Evolutionary conservation across 2,797 vertebrate genomes (phyloP).

Genomic region (Scleropages formosus): DNA sequence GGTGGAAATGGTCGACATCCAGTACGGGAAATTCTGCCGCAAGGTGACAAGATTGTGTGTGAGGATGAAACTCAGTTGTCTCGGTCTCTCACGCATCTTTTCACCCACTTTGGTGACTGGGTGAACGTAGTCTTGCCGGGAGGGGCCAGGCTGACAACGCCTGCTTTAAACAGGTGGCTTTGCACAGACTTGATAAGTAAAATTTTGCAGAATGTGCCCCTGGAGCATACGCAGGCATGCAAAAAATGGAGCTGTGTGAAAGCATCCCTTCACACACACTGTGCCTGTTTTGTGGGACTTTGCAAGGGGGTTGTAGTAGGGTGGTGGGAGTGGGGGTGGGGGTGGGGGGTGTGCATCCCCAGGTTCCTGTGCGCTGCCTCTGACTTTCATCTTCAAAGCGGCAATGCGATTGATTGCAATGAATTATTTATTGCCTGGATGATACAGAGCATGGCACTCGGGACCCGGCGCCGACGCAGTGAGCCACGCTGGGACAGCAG

Average conservation of each 20-base stretch:
- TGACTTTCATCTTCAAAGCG: conserved; percentile 22
- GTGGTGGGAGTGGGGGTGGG: neutral
- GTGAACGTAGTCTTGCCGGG: neutral
- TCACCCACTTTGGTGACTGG: neutral
- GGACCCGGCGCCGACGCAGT: neutral
- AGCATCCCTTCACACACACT: neutral
- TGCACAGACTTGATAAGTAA: neutral
- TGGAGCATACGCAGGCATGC: too few species aligned
- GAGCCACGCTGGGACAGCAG: neutral
- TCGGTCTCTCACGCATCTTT: neutral
- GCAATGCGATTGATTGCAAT: conserved; percentile 15
- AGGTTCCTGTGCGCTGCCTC: conserved; percentile 12
- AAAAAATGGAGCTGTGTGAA: neutral
- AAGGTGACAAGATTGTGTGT: neutral
- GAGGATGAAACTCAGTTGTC: neutral
- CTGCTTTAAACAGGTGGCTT: too few species aligned
- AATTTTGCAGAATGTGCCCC: too few species aligned
- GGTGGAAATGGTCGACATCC: conserved; percentile 1
- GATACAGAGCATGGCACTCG: neutral
- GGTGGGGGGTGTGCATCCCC: conserved; percentile 8
- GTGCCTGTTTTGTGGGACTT: conserved; percentile 5
- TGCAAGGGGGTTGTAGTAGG: neutral
- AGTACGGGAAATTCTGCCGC: neutral
- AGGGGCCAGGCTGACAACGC: too few species aligned
- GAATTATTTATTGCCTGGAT: conserved; percentile 21